Evolutionary conservation across 2,888 invertebrate species (phyloP), one percentile per base, ranked within the genome.

Genomic region (Stenodera caucasica): DNA sequence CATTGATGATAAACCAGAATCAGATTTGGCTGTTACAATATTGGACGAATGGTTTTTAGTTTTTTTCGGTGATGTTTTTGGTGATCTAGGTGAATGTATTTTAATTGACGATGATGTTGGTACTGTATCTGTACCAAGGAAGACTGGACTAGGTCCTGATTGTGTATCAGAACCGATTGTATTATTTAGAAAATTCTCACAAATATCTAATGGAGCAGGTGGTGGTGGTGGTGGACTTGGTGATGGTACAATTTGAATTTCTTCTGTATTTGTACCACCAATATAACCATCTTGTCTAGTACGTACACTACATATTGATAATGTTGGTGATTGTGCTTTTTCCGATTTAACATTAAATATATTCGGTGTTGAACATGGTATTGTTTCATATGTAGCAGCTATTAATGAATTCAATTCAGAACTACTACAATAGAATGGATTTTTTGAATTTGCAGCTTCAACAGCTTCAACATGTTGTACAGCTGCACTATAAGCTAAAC

Each of bases 1-100:
- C 89, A 93, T 90, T 6, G 93, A 93, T 0, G 92, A 92, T 54
- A 94, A 81, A 0, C 93, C 93, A 0, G 93, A 93, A 78, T 94
- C 93, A 0, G 93, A 93, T 78, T 92, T 93, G 1, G 90, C 89
- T 5, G 89, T 85, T 2, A 88, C 87, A 63, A 90, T 88, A 75
- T 86, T 87, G 29, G 83, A 84, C 66, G 84, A 84, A 61, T 81
- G 80, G 68, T 87, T 84, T 75, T 85, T 86, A 18, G 84, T 78
- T 72, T 88, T 85, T 75, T 90, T 90, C 21, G 90, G 90, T 33
- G 90, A 90, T 2, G 86, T 84, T 79, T 87, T 85, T 8, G 90
- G 89, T 29, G 90, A 90, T 78, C 88, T 89, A 5, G 90, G 90
- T 23, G 90, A 89, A 63, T 84, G 83, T 0, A 83, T 83, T 70